Conservation (phyloP, 23 tunicate genomes). For the Ciona savignyi region DNA sequence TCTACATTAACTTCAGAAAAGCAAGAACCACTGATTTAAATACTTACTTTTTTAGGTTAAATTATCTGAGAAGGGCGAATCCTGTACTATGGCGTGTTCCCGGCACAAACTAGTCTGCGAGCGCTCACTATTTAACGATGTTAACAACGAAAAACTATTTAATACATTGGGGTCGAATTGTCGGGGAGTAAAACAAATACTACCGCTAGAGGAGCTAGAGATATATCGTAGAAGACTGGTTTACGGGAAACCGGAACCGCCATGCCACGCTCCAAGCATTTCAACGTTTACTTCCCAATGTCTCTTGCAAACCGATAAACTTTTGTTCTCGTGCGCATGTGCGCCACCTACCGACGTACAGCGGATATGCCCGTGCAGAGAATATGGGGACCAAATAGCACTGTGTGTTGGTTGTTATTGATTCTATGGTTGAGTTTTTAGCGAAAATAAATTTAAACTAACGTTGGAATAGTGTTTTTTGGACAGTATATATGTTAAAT, state of each 20-base stretch:
- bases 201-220: constrained; percentile 14
- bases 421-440: no score
- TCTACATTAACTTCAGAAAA: no score
- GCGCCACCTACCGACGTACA: constrained; percentile 21
- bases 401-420: constrained; percentile 23
- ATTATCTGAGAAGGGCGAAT: constrained; percentile 26
- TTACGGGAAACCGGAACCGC: constrained; percentile 5
- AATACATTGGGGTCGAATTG: constrained; percentile 10
- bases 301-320: constrained; percentile 36
- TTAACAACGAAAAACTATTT: constrained; percentile 25
- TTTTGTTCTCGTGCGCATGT: constrained; percentile 83
- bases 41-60: constrained; percentile 35
- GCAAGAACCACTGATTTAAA: no score
- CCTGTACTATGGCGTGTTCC: constrained; percentile 61
- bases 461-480: no score
- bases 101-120: constrained; percentile 78
- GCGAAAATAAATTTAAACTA: no score
- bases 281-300: constrained; percentile 23
- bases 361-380: constrained; percentile 83
- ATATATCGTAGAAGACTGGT: not conserved
- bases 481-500: no score
- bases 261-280: constrained; percentile 66
- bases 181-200: not conserved
- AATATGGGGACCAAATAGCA: constrained; percentile 32
- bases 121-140: constrained; percentile 38